A percentile compares a stretch with the other conserved stretches of the same genome.
phyloP scores from a whole-genome alignment of 2,888 invertebrate species.

The Sialis lutaria region DNA sequence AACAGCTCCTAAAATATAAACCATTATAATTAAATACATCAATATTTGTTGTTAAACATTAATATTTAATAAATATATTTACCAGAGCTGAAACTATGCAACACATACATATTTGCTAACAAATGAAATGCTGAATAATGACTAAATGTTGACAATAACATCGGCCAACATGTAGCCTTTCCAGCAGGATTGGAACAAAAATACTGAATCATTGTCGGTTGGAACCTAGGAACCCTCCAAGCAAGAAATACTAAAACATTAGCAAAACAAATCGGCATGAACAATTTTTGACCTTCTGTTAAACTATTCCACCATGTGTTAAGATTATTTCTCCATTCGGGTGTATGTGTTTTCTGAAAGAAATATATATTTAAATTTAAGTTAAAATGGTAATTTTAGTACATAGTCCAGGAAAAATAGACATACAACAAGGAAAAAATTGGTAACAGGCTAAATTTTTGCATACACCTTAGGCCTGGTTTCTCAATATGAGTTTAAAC shows the following conservation, averaged over 20 bases:
- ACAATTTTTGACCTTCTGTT: slow-evolving; percentile 57
- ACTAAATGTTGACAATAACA: slow-evolving; percentile 90
- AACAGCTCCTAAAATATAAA: slow-evolving; percentile 38
- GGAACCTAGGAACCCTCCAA: slow-evolving; percentile 60
- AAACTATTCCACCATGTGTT: slow-evolving; percentile 56
- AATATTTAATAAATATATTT: slow-evolving; percentile 9
- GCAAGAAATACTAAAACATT: slow-evolving; percentile 66
- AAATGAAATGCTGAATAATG: slow-evolving; percentile 78
- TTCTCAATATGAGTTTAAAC: no score
- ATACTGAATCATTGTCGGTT: slow-evolving; percentile 61
- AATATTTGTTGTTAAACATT: neutral
- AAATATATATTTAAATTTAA: slow-evolving; percentile 1
- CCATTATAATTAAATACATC: neutral
- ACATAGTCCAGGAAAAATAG: no score
- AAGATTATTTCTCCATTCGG: slow-evolving; percentile 19
- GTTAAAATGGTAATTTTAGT: neutral
- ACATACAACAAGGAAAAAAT: no score
- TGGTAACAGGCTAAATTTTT: no score
- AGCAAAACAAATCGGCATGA: slow-evolving; percentile 58
- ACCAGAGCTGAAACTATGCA: slow-evolving; percentile 63
- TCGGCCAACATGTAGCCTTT: slow-evolving; percentile 62
- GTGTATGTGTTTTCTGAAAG: slow-evolving; percentile 4
- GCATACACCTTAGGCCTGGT: neutral
- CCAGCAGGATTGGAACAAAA: slow-evolving; percentile 71
- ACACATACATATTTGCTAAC: slow-evolving; percentile 88